Conservation (phyloP, 1,140 invertebrate genomes). For the Mya arenaria region DNA sequence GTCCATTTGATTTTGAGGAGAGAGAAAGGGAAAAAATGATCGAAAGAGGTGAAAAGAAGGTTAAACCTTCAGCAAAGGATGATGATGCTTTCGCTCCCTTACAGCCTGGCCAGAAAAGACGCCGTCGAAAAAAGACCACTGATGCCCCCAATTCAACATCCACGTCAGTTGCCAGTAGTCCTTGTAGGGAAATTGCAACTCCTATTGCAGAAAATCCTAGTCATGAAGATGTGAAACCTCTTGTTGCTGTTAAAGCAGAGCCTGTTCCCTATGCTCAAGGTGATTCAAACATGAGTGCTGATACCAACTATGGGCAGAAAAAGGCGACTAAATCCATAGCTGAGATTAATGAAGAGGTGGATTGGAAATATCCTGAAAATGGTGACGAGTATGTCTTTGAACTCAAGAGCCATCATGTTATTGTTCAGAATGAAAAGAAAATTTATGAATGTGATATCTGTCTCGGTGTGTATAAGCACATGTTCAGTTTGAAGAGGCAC, state of each 20-base stretch:
- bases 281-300: no score
- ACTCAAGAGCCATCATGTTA: slow-evolving; percentile 57
- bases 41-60: background rate
- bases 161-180: background rate
- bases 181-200: background rate
- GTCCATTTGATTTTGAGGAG: slow-evolving; percentile 39
- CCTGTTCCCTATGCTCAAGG: no score
- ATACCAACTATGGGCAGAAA: slow-evolving; percentile 36
- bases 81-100: slow-evolving; percentile 40
- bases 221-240: background rate
- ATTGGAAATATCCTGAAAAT: slow-evolving; percentile 58
- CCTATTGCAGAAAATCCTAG: background rate
- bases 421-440: slow-evolving; percentile 74
- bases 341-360: slow-evolving; percentile 54
- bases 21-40: background rate
- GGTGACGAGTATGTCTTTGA: slow-evolving; percentile 71
- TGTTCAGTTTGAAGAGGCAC: slow-evolving; percentile 84
- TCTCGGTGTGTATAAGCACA: slow-evolving; percentile 81
- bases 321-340: slow-evolving; percentile 18
- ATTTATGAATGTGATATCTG: slow-evolving; percentile 84
- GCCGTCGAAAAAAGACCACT: slow-evolving; percentile 27
- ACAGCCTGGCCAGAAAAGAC: slow-evolving; percentile 42
- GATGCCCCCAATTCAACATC: background rate
- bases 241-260: background rate
- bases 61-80: background rate